These are phyloP conservation scores for Aurelia aurita DNA, from an alignment of 30 jellyfish, hydroid and myxozoan genomes.

Conservation along the genomic window DNA sequence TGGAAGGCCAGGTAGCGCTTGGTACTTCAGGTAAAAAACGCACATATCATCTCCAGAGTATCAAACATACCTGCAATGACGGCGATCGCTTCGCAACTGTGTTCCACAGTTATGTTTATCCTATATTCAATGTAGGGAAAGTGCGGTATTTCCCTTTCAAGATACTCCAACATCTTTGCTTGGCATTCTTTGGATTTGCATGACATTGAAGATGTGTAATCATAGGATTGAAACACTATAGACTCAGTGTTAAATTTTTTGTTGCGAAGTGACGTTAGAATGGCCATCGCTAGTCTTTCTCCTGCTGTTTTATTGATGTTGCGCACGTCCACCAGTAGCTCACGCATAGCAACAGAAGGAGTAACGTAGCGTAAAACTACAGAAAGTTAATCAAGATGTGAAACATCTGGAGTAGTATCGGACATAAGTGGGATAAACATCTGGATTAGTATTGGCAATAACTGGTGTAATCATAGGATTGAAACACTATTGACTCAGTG, in stretches of 20 bases:
- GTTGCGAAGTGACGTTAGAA: constrained; percentile 56
- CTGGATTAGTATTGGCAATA: constrained; percentile 54
- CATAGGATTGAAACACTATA: constrained; percentile 55
- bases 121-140: constrained; percentile 59
- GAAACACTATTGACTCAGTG: constrained; percentile 64
- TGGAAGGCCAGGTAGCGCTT: constrained; percentile 60
- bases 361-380: constrained; percentile 35
- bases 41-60: constrained; percentile 41
- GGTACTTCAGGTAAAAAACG: constrained; percentile 53
- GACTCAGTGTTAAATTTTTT: constrained; percentile 58
- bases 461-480: constrained; percentile 49
- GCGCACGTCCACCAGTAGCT: constrained; percentile 45
- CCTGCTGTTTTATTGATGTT: constrained; percentile 34
- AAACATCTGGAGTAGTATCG: too few species aligned
- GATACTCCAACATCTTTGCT: constrained; percentile 58
- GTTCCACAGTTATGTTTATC: constrained; percentile 57
- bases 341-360: constrained; percentile 24
- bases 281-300: constrained; percentile 63
- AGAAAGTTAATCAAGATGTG: too few species aligned
- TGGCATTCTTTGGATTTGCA: constrained; percentile 66
- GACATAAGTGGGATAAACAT: too few species aligned
- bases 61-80: constrained; percentile 66
- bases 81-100: constrained; percentile 57
- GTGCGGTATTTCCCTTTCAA: constrained; percentile 42
- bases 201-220: constrained; percentile 62